Conservation (phyloP, 2,888 invertebrate genomes). For the Drosophila paracracens region DNA sequence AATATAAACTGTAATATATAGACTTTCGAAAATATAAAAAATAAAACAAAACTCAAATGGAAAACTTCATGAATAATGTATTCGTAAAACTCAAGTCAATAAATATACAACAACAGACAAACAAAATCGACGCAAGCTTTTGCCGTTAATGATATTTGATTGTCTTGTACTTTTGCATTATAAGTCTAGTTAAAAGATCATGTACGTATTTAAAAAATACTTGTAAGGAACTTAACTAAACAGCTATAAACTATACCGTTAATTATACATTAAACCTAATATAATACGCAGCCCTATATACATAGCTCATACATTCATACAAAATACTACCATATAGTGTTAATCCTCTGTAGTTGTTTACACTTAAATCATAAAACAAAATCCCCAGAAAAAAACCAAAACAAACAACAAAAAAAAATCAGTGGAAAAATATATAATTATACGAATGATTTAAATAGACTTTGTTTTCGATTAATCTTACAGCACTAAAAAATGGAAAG, state of each 20-base stretch:
- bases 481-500: background rate
- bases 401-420: constrained; percentile 53
- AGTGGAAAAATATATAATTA: constrained; percentile 75
- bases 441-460: constrained; percentile 60
- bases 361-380: constrained; percentile 64
- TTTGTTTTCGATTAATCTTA: constrained; percentile 27
- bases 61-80: constrained; percentile 51
- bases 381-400: constrained; percentile 25
- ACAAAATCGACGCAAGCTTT: constrained; percentile 39
- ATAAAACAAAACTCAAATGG: constrained; percentile 1
- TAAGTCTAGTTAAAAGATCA: constrained; percentile 51
- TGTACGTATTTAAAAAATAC: constrained; percentile 77
- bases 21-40: constrained; percentile 19
- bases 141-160: constrained; percentile 57
- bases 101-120: constrained; percentile 38
- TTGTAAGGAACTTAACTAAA: constrained; percentile 67
- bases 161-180: constrained; percentile 65
- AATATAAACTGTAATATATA: constrained; percentile 34
- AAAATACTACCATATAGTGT: constrained; percentile 72
- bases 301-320: constrained; percentile 71
- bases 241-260: constrained; percentile 72
- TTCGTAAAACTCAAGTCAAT: constrained; percentile 73
- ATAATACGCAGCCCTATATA: constrained; percentile 56
- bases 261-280: constrained; percentile 60
- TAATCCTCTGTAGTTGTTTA: constrained; percentile 81